Conservation (phyloP, 2,888 invertebrate genomes). For the Xylota segnis region DNA sequence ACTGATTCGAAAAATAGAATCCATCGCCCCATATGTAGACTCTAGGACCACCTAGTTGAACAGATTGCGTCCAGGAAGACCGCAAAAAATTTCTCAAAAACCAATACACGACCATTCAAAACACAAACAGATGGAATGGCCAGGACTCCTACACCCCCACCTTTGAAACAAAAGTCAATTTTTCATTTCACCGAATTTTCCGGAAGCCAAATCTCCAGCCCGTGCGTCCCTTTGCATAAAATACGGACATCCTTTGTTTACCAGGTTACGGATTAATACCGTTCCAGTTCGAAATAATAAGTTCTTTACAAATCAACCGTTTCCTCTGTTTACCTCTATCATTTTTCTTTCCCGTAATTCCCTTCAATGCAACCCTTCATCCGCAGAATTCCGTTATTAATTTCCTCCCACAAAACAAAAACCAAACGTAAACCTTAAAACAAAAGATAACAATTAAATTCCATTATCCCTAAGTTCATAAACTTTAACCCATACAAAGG, state of each 20-base stretch:
- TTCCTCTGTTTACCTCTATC: background rate
- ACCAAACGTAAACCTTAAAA: background rate
- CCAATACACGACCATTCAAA: too few species aligned
- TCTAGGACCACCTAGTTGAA: too few species aligned
- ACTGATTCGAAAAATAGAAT: too few species aligned
- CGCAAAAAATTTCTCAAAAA: too few species aligned
- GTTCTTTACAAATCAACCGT: conserved; percentile 6
- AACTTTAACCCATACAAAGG: conserved; percentile 27
- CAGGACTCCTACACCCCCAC: too few species aligned
- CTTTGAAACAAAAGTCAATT: too few species aligned
- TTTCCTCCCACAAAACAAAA: background rate
- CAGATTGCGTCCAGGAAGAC: too few species aligned
- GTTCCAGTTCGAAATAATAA: background rate
- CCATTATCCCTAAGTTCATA: conserved; percentile 58
- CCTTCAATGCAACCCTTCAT: conserved; percentile 19
- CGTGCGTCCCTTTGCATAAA: background rate
- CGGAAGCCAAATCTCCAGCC: too few species aligned
- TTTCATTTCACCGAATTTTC: too few species aligned
- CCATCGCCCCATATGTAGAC: too few species aligned
- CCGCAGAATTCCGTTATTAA: conserved; percentile 43
- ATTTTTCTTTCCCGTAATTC: conserved; percentile 8
- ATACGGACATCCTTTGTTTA: background rate
- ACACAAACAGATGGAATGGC: too few species aligned
- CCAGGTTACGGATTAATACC: background rate
- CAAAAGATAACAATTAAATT: conserved; percentile 53